Evolutionary conservation across 2,888 invertebrate species (phyloP).

Genomic region (Euplagia quadripunctaria): DNA sequence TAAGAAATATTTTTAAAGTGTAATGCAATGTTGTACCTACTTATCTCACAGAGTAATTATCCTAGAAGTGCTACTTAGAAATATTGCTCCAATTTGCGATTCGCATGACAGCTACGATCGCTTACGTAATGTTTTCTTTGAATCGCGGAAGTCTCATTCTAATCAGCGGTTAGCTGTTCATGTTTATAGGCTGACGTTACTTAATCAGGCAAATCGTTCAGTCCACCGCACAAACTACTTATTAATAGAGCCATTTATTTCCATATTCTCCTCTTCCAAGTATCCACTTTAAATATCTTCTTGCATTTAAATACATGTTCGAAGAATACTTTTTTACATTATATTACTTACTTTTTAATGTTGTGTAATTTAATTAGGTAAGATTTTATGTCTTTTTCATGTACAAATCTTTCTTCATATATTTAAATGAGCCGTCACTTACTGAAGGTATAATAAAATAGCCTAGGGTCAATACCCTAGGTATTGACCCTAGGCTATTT

Average conservation of each 20-base stretch:
- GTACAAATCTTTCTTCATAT: too few relatives aligned
- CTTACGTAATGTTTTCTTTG: conserved; percentile 7
- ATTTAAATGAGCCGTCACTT: too few relatives aligned
- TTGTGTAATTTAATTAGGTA: too few relatives aligned
- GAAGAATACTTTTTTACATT: too few relatives aligned
- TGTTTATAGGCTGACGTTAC: conserved; percentile 3
- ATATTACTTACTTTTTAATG: too few relatives aligned
- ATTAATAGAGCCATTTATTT: conserved; percentile 3
- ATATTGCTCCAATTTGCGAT: conserved; percentile 2
- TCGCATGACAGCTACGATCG: neutral
- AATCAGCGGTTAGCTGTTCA: conserved; percentile 14
- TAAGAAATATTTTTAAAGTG: neutral
- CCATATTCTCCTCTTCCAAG: neutral
- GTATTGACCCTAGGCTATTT: too few relatives aligned
- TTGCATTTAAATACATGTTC: too few relatives aligned
- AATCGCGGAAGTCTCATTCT: conserved; percentile 11
- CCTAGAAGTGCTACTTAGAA: neutral
- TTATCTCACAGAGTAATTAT: neutral
- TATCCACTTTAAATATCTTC: too few relatives aligned
- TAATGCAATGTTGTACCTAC: neutral
- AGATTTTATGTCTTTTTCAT: too few relatives aligned
- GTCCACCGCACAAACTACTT: neutral
- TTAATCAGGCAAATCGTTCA: conserved; percentile 5
- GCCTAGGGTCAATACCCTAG: too few relatives aligned
- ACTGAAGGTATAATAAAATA: too few relatives aligned